phyloP scores from a whole-genome alignment of 1,140 invertebrate genomes.

The Campoletis sonorensis region DNA sequence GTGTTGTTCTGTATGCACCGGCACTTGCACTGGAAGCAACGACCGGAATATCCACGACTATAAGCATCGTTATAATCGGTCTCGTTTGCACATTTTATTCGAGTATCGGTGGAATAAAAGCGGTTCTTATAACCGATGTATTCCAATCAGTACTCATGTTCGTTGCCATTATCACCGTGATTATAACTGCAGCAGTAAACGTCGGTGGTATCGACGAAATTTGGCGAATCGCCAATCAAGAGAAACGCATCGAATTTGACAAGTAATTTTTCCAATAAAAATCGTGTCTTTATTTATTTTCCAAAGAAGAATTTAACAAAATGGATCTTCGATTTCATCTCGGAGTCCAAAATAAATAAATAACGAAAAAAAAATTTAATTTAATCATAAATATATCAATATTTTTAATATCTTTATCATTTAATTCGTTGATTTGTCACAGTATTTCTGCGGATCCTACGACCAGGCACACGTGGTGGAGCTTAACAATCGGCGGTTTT shows the following conservation, averaged over 20 bases:
- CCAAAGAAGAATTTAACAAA: too few species aligned
- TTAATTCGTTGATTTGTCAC: conserved; percentile 22
- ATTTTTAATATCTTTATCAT: too few species aligned
- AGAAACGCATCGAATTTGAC: conserved; percentile 82
- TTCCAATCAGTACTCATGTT: conserved; percentile 90
- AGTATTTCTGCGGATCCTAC: conserved; percentile 84
- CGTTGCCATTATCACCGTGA: conserved; percentile 84
- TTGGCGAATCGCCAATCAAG: conserved; percentile 81
- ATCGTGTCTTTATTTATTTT: neutral
- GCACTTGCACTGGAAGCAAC: conserved; percentile 93
- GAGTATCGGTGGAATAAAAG: conserved; percentile 92
- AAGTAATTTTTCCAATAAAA: conserved; percentile 77
- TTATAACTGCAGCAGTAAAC: conserved; percentile 83
- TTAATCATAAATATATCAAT: too few species aligned
- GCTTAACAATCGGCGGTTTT: conserved; percentile 84
- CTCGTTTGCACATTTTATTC: conserved; percentile 92
- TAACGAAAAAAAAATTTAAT: too few species aligned
- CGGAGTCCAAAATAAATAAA: too few species aligned
- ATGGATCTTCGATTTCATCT: too few species aligned
- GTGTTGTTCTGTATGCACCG: conserved; percentile 94
- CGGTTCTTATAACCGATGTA: conserved; percentile 90
- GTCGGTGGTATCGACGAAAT: conserved; percentile 82
- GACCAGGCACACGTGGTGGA: conserved; percentile 86
- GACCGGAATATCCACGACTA: conserved; percentile 83
- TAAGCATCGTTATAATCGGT: conserved; percentile 87